Evolutionary conservation across 2,888 invertebrate species (phyloP), one percentile per base, ranked within the genome.

Genomic region (Quadroppia sp.): DNA sequence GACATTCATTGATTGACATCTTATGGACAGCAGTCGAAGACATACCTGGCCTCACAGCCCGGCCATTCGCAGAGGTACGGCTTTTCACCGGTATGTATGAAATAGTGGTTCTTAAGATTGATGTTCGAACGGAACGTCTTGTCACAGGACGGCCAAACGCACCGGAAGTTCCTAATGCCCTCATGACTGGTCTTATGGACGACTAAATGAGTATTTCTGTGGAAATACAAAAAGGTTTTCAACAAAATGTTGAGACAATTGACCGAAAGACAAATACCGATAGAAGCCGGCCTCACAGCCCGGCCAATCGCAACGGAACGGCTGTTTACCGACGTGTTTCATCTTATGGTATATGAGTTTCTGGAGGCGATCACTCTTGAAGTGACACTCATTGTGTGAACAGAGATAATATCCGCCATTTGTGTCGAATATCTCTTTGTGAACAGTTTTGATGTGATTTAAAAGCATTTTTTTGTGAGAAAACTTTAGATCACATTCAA

Each of bases 241-340:
- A 30, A 36, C 36, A 1, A 64, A 32, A 17, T 13, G 9, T 36
- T n/a, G 6, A 61, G 17, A 36, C 4, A 36, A 64, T 36, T 1
- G 13, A 4, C 17, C n/a, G 1, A 36, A 64, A 15, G 2, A 15
- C n/a, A 64, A 28, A 13, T 25, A 64, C 64, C 64, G 32, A 36
- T 32, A 64, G 36, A 64, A 64, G n/a, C 64, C 36, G 36, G 64
- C 32, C n/a, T 64, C 36, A 36, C 64, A 64, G n/a, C 64, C 64
- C 17, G 36, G 32, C 64, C 64, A 64, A 64, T 36, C 64, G 36
- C 64, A 64, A 2, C 6, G 9, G 64, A 64, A 64, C 20, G 64
- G 64, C 13, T 36, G n/a, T 13, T 36, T 20, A 2, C 64, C 64
- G 17, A 30, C 6, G 36, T 64, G 64, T 32, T 36, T 30, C n/a